Percentiles rank a stretch among this genome's conserved stretches.
phyloP scores from a whole-genome alignment of 2,888 invertebrate species.

The Amphipoea oculea region DNA sequence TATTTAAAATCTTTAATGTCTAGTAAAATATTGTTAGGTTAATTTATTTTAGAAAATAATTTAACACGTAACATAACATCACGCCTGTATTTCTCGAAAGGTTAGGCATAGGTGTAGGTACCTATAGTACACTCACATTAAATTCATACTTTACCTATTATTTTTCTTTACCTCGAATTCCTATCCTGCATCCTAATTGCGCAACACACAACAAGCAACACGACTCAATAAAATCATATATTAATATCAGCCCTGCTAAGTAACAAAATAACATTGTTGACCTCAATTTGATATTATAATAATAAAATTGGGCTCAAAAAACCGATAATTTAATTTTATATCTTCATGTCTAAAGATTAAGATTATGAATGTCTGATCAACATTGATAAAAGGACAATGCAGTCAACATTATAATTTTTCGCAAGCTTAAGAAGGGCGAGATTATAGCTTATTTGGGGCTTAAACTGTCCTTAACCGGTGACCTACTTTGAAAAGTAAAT shows the following conservation, averaged over 20 bases:
- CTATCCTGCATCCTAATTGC: no score
- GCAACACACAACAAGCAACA: background rate
- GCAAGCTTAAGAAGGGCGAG: no score
- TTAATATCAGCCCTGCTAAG: background rate
- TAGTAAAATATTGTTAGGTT: background rate
- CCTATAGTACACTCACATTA: background rate
- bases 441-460: no score
- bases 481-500: no score
- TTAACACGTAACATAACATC: background rate
- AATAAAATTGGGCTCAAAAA: background rate
- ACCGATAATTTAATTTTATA: background rate
- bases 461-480: no score
- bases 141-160: background rate
- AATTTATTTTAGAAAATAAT: background rate
- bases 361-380: background rate
- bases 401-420: background rate
- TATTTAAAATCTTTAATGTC: background rate
- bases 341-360: background rate
- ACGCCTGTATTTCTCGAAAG: background rate
- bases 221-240: background rate
- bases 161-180: background rate
- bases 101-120: background rate
- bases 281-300: background rate
- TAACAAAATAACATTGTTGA: background rate
- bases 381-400: slow-evolving; percentile 1